Evolutionary conservation across 2,797 vertebrate genomes (phyloP), one percentile per base, ranked within the genome.

Genomic region (Tamandua tetradactyla): DNA sequence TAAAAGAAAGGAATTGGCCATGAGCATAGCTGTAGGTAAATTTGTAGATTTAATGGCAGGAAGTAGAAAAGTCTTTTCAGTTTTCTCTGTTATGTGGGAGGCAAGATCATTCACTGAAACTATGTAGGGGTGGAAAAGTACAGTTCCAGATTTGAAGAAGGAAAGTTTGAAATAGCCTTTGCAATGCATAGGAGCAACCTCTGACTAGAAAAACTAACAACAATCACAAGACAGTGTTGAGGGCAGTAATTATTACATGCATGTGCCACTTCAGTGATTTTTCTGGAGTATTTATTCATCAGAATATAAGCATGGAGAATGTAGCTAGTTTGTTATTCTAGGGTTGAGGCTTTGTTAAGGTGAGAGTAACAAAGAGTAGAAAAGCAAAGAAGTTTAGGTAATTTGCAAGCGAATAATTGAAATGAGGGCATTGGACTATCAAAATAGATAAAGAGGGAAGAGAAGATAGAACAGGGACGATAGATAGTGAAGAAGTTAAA

Each of bases 11-110:
- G 47, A 94, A 57, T 57, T 44, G 13, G 62, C 42, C n/a, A 23
- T 87, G 71, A 42, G 27, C 80, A 49, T 20, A 80, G 62, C 74
- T 64, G 47, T 10, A 47, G 32, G 37, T 81, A 74, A 42, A 79
- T 86, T 61, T 86, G 62, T 79, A 94, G 64, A 55, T 79, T 72
- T 80, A 74, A n/a, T 90, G 57, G 32, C 66, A 90, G 47, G 57
- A 85, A 72, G 25, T 64, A 90, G 44, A 72, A 61, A 83, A 76
- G 27, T 61, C 79, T 55, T 15, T 64, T 44, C 57, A 72, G 0
- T 71, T 72, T 76, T 92, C 40, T 78, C 0, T 88, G 13, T 27
- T 89, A 62, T 72, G 32, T 87, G 55, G 35, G 61, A 89, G 52
- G 72, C 62, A 84, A 89, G 35, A 82, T 76, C 49, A 68, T 86